Evolutionary conservation across 2,888 invertebrate species (phyloP).

Genomic region (Calameuta filiformis): DNA sequence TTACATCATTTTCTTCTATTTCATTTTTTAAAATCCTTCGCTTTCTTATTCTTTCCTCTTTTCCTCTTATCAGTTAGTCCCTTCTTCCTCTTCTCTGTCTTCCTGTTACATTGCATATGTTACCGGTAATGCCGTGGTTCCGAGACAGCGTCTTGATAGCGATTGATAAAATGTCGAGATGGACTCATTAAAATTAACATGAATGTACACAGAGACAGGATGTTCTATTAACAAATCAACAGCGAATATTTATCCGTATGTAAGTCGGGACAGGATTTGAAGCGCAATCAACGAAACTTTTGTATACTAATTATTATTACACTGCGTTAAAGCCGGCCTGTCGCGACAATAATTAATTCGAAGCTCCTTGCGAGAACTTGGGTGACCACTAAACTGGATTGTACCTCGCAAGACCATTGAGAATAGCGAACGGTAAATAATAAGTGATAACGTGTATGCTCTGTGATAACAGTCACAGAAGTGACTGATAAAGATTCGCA

Average conservation of each 20-base stretch:
- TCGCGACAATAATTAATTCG: neutral
- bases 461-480: neutral
- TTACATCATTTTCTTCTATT: neutral
- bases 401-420: neutral
- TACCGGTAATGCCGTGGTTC: neutral
- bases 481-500: neutral
- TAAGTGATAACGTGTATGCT: neutral
- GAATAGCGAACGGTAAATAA: neutral
- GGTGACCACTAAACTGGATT: neutral
- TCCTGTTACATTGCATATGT: neutral
- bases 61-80: neutral
- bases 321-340: conserved; percentile 1
- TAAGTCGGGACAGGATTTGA: neutral
- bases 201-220: conserved; percentile 1
- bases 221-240: conserved; percentile 35
- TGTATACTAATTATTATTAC: neutral
- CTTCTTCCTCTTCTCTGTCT: neutral
- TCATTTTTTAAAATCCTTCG: neutral
- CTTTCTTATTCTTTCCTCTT: neutral
- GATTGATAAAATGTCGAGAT: neutral
- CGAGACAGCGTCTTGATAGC: neutral
- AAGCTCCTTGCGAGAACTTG: neutral
- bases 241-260: conserved; percentile 18
- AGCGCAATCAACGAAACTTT: conserved; percentile 27
- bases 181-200: neutral